Percentiles rank a stretch among this genome's conserved stretches.
Conservation (phyloP, 2,113 vertebrate species). For the Muntiacus muntjak region DNA sequence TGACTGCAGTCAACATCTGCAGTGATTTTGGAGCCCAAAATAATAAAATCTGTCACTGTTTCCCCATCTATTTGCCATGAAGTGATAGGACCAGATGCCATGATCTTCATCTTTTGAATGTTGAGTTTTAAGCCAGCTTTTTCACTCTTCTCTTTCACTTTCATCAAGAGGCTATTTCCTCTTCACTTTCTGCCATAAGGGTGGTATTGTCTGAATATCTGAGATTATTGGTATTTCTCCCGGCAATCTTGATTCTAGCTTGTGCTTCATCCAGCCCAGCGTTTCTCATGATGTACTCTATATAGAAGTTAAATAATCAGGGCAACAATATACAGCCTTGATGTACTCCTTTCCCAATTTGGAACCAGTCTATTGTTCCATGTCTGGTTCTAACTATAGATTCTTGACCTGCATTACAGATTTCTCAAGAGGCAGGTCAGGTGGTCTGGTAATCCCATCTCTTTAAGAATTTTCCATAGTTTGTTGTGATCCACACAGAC, state of each 20-base stretch:
- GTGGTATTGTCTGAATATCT: background rate
- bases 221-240: background rate
- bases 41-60: background rate
- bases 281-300: background rate
- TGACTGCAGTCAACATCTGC: background rate
- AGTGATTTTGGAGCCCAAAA: background rate
- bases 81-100: background rate
- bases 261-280: background rate
- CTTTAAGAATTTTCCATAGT: background rate
- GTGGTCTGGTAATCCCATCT: background rate
- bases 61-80: background rate
- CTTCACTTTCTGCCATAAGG: background rate
- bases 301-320: background rate
- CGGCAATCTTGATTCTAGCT: background rate
- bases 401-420: background rate
- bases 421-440: background rate
- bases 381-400: background rate
- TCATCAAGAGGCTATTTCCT: background rate
- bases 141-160: background rate
- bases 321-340: background rate
- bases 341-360: background rate
- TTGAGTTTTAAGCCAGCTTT: background rate
- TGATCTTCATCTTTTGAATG: background rate
- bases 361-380: background rate
- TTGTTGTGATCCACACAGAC: background rate